Evolutionary conservation across 1,140 invertebrate species (phyloP), one percentile per base, ranked within the genome.

Genomic region (Chionoecetes opilio): DNA sequence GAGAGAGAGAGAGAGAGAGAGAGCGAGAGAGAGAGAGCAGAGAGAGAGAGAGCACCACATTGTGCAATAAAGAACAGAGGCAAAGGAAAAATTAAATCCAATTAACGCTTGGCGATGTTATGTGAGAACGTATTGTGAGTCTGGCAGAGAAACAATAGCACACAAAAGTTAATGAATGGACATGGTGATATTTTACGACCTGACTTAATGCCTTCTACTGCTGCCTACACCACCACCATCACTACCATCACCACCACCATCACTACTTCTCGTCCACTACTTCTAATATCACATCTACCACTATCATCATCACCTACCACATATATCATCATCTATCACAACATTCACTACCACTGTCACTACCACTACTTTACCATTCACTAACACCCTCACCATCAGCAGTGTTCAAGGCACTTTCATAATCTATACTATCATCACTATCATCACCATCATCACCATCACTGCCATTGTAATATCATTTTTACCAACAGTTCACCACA

Each of bases 81-180:
- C 32, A 29, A 93, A 85, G 46, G 41, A 90, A 90, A 88, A 46
- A 90, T 46, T 90, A 82, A 90, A 82, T 89, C 86, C 93, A 94
- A 94, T 94, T 94, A 94, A 90, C 53, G 87, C 63, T 38, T 37
- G 11, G 75, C 93, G 63, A 82, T 94, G 87, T 82, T 84, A 90
- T 82, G 82, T 94, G 93, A 94, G 82, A 94, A 89, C 86, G 53
- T 89, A 91, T 91, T 94, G 82, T 94, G 93, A 89, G 93, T 84
- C 63, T 14, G 37, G 86, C 46, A 75, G 53, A 38, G 75, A 41
- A 94, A 94, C 93, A 94, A 94, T 94, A 82, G 41, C 93, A 82
- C 87, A 90, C 87, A 94, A 94, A 94, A 94, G 87, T 94, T 94
- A 94, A 94, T 94, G 53, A 90, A 94, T 94, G 87, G 87, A 82